phyloP scores from a whole-genome alignment of 1,140 invertebrate genomes.

The Drosophila watanabei region DNA sequence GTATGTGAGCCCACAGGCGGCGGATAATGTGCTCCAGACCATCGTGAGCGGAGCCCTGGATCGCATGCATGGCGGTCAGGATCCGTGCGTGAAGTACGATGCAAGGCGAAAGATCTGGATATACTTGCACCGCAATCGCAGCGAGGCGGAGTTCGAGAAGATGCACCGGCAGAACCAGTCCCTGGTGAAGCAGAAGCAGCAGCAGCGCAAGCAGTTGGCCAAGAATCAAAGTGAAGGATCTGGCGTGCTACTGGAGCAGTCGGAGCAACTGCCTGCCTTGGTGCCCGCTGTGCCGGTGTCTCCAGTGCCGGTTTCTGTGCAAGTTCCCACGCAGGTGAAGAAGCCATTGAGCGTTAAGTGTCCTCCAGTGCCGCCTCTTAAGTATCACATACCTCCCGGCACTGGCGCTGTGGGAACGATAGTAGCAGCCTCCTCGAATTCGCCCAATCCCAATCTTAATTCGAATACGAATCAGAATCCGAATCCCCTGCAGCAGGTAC shows the following conservation, averaged over 20 bases:
- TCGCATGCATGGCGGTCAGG: slow-evolving; percentile 94
- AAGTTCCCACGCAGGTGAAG: slow-evolving; percentile 35
- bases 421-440: slow-evolving; percentile 7
- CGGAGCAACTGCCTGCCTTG: slow-evolving; percentile 37
- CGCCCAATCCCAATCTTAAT: slow-evolving; percentile 4
- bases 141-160: slow-evolving; percentile 91
- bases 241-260: neutral
- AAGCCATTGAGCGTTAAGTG: slow-evolving; percentile 61
- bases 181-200: slow-evolving; percentile 77
- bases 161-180: slow-evolving; percentile 86
- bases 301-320: slow-evolving; percentile 21
- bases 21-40: slow-evolving; percentile 91
- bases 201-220: slow-evolving; percentile 59
- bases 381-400: slow-evolving; percentile 70
- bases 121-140: slow-evolving; percentile 93
- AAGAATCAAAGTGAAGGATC: slow-evolving; percentile 60
- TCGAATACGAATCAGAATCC: slow-evolving; percentile 10
- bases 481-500: slow-evolving; percentile 30
- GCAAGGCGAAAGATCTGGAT: slow-evolving; percentile 96
- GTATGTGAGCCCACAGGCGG: slow-evolving; percentile 91
- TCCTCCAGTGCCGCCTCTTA: slow-evolving; percentile 78
- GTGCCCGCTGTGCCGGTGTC: slow-evolving; percentile 70
- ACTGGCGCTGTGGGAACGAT: slow-evolving; percentile 15
- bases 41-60: slow-evolving; percentile 96
- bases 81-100: slow-evolving; percentile 96